Evolutionary conservation across 2,113 vertebrate species (phyloP), one percentile per base, ranked within the genome.

Genomic region (Cynopterus brachyotis): DNA sequence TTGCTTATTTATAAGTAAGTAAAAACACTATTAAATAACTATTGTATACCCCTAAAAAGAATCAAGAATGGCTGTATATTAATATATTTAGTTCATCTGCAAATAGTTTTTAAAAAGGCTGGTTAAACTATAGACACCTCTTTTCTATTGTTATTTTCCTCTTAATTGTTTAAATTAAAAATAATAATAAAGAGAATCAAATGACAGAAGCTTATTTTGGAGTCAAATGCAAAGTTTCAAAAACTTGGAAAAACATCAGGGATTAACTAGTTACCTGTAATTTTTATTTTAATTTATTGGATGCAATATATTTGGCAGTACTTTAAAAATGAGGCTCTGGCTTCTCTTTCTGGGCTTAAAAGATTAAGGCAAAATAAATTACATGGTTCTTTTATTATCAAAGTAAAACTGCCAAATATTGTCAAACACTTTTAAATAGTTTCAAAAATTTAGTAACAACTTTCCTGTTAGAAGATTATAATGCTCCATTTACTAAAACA

Each of bases 341-440:
- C 57, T 95, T 76, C 67, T 91, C 67, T 22, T 90, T 94, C 86
- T 84, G 37, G 59, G 72, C 84, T 97, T 96, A 97, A 96, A 96
- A 95, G 92, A 95, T 95, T 95, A 97, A 50, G 75, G 55, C 81
- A 90, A 95, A 97, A 80, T 93, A 91, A 94, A 87, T 96, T 95
- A 97, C 92, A 97, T 4, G 37, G 80, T 88, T 78, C 84, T 96
- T 97, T 96, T 69, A 88, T 85, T 96, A 97, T 96, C 96, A 97
- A 97, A 98, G 96, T 66, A 45, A 94, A 94, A 37, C 57, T 96
- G 88, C 94, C 78, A 94, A 84, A 88, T 37, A 75, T 10, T 82
- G 55, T 80, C 87, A 87, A 93, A 89, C 9, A 84, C n/a, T 96
- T 88, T 80, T 80, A 92, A 94, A 79, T 9, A 91, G 40, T 93